Base-by-base conservation (phyloP, 2,888 invertebrate species). In the Maniola hyperantus region DNA sequence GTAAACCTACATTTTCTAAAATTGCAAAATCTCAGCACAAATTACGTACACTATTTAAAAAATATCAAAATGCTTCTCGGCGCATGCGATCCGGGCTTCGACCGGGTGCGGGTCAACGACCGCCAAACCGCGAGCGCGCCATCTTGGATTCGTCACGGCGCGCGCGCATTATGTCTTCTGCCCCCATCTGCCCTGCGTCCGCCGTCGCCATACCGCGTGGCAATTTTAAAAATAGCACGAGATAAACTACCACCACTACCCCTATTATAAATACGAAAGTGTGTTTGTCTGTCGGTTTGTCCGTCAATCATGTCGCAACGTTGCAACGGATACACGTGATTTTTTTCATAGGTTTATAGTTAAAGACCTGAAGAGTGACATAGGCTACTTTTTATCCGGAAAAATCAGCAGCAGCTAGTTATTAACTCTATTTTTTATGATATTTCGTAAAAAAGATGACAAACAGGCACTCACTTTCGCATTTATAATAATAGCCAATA, bases 91-190 rank as follows among this genome's bases (percentile, higher is more conserved):
- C 76, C 76, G 76, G 77, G 83, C 79, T 81, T 83, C 79, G 79
- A 79, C 77, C 80, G 85, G 83, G 84, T 83, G 83, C 83, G 77
- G 89, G 90, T 92, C 81, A 89, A 84, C 72, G 91, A 90, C 91
- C 91, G 82, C 89, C 91, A 88, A 91, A 91, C 87, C 85, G 84
- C 89, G 88, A 86, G 85, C 75, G 85, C 86, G 83, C 91, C 91
- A 91, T 90, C 79, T 90, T 89, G 86, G 83, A 85, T 85, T 84
- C 90, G 91, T 91, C 90, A 91, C 88, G 91, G 85, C 82, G 79
- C 81, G 82, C 87, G 89, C 85, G 84, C 89, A 83, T 85, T 84
- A 83, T 84, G 81, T 86, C 86, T 89, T 87, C 72, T 67, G 65
- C 67, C 42, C 62, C 67, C 86, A 89, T 87, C 72, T 67, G 65